phyloP scores from a whole-genome alignment of 1,140 invertebrate genomes.

The Grapholita molesta region DNA sequence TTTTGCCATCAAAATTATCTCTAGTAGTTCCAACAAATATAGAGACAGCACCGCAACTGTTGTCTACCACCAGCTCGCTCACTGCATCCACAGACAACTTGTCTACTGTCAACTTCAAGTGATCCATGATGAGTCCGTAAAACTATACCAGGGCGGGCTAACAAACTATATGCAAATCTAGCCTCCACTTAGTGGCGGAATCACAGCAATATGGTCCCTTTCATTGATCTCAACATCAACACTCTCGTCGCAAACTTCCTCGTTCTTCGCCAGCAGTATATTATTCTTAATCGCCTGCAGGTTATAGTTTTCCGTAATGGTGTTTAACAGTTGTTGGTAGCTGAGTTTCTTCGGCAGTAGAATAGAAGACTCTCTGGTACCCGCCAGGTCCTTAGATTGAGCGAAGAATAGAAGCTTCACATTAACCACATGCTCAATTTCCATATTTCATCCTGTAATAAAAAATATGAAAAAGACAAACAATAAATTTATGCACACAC shows the following conservation, averaged over 20 bases:
- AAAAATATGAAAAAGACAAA: constrained; percentile 13
- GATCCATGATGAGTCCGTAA: constrained; percentile 82
- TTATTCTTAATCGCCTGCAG: constrained; percentile 84
- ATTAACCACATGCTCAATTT: constrained; percentile 62
- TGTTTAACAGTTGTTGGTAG: constrained; percentile 78
- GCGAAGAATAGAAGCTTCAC: constrained; percentile 92
- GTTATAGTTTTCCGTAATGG: constrained; percentile 81
- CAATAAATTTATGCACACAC: no score
- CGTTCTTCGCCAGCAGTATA: constrained; percentile 89
- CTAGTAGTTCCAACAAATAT: constrained; percentile 95
- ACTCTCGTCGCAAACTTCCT: constrained; percentile 82
- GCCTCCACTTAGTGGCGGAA: constrained; percentile 93
- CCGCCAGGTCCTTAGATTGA: constrained; percentile 89
- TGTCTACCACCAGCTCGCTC: constrained; percentile 82
- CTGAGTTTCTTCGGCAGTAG: constrained; percentile 72
- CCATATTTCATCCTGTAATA: constrained; percentile 64
- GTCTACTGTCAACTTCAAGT: constrained; percentile 83
- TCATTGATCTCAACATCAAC: constrained; percentile 80
- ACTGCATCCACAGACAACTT: constrained; percentile 85
- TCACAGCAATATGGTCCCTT: constrained; percentile 89
- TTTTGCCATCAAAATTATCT: constrained; percentile 92
- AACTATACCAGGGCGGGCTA: background rate
- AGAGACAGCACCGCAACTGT: constrained; percentile 92
- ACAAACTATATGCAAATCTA: constrained; percentile 64
- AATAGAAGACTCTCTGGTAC: constrained; percentile 78